phyloP scores from a whole-genome alignment of 2,888 invertebrate genomes.

The Zhuqinia jingwanae region DNA sequence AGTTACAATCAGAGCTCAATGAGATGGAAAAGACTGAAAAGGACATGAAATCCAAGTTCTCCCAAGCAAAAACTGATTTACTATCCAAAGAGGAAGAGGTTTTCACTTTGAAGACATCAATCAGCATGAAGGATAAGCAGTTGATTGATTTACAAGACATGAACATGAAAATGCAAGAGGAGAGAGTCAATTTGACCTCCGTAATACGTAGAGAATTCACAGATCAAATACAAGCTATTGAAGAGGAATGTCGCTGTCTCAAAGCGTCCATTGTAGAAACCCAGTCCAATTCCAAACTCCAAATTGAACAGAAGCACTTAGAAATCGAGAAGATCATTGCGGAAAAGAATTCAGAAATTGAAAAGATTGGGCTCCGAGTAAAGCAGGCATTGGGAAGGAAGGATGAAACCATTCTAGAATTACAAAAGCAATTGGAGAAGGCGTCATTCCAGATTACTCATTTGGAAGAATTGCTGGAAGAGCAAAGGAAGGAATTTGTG shows the following conservation, averaged over 20 bases:
- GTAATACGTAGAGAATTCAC: slow-evolving; percentile 85
- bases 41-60: slow-evolving; percentile 86
- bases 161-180: slow-evolving; percentile 84
- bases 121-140: slow-evolving; percentile 85
- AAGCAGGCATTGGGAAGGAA: slow-evolving; percentile 91
- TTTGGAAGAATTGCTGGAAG: slow-evolving; percentile 88
- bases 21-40: slow-evolving; percentile 86
- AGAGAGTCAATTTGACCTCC: slow-evolving; percentile 84
- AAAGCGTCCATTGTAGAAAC: slow-evolving; percentile 75
- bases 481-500: slow-evolving; percentile 82
- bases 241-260: slow-evolving; percentile 77
- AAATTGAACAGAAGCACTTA: slow-evolving; percentile 74
- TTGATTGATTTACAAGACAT: slow-evolving; percentile 84
- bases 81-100: slow-evolving; percentile 85
- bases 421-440: slow-evolving; percentile 87
- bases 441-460: slow-evolving; percentile 88
- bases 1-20: slow-evolving; percentile 87
- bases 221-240: slow-evolving; percentile 84
- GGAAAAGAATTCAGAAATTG: slow-evolving; percentile 82
- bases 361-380: slow-evolving; percentile 84
- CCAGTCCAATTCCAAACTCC: slow-evolving; percentile 77
- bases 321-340: slow-evolving; percentile 80
- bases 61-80: slow-evolving; percentile 85
- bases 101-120: slow-evolving; percentile 84
- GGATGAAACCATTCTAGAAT: slow-evolving; percentile 88